Percentiles rank a stretch among this genome's conserved stretches.
Conservation (phyloP, 2,797 vertebrate species). For the Rhadinocentrus ornatus region DNA sequence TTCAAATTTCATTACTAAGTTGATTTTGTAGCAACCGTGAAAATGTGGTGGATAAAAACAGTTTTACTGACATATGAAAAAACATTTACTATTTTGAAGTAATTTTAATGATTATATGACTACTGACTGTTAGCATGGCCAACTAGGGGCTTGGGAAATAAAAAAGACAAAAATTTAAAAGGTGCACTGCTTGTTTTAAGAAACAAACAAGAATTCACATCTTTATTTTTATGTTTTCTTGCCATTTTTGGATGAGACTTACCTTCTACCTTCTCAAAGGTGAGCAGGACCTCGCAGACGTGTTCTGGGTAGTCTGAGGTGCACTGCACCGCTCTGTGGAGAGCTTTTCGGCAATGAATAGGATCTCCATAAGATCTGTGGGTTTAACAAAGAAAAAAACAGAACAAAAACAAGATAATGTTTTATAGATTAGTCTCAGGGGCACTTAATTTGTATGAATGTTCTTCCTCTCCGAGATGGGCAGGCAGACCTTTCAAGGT, state of each 20-base stretch:
- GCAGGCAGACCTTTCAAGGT: conserved; percentile 89
- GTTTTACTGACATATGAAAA: not conserved
- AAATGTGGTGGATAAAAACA: not conserved
- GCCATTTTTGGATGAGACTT: conserved; percentile 23
- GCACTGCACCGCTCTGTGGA: conserved; percentile 95
- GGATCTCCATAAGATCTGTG: conserved; percentile 91
- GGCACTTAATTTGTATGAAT: not conserved
- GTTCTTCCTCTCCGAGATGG: not conserved
- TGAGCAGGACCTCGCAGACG: conserved; percentile 94
- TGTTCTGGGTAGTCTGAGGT: conserved; percentile 97
- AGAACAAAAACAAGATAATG: not conserved
- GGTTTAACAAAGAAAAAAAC: not conserved
- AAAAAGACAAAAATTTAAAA: too few relatives aligned
- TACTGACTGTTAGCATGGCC: not conserved
- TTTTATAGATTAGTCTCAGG: not conserved
- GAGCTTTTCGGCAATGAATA: conserved; percentile 93
- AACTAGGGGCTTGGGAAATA: not conserved
- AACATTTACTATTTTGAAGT: not conserved
- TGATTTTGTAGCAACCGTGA: not conserved
- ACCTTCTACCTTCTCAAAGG: conserved; percentile 96
- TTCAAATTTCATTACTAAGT: not conserved
- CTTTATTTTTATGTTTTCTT: not conserved
- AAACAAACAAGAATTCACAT: not conserved
- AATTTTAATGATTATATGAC: not conserved
- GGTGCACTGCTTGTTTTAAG: too few relatives aligned